Evolutionary conservation across 30 jellyfish, hydroid and myxozoan genomes (phyloP).

Genomic region (Rhopilema esculentum): DNA sequence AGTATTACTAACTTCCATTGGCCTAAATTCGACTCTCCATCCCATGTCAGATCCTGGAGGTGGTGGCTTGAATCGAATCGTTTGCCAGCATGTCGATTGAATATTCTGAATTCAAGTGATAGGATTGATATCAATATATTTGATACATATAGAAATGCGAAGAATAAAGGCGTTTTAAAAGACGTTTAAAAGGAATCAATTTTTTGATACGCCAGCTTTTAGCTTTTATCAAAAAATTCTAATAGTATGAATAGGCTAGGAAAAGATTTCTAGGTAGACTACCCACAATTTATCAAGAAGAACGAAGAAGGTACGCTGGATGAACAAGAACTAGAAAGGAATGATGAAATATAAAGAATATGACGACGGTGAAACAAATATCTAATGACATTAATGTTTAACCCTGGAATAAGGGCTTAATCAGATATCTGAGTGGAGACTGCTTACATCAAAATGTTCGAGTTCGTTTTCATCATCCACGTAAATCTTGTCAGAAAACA

Average conservation of each 20-base stretch:
- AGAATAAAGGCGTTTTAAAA: not conserved
- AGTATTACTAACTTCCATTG: slow-evolving; percentile 96
- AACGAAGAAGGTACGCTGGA: no score
- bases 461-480: slow-evolving; percentile 91
- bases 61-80: slow-evolving; percentile 99
- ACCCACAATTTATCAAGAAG: no score
- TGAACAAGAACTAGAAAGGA: no score
- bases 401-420: no score
- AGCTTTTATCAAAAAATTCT: no score
- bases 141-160: not conserved
- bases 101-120: slow-evolving; percentile 59
- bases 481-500: slow-evolving; percentile 70
- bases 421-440: not conserved
- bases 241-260: no score
- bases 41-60: slow-evolving; percentile 98
- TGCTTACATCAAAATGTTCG: slow-evolving; percentile 92
- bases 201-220: no score
- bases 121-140: not conserved
- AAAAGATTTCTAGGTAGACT: no score
- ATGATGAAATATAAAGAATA: no score
- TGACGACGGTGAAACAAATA: no score
- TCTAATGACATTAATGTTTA: no score
- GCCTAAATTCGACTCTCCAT: slow-evolving; percentile 99
- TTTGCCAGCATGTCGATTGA: slow-evolving; percentile 98
- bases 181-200: not conserved